Conservation (phyloP, 2,797 vertebrate species). For the Syndactyla subalaris region DNA sequence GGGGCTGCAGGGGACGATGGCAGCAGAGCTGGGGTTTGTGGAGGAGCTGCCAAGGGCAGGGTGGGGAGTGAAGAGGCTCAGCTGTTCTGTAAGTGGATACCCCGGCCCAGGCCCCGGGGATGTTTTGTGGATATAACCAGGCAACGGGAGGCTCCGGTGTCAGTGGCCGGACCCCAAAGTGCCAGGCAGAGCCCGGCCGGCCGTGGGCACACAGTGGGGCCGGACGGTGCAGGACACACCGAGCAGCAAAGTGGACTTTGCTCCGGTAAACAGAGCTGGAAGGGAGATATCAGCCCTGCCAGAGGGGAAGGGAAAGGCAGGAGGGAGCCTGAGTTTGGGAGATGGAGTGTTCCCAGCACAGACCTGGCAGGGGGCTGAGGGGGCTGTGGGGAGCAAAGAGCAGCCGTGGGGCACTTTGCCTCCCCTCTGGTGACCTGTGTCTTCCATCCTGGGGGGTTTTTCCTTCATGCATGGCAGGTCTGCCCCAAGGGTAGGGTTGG, state of each 20-base stretch:
- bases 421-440: background rate
- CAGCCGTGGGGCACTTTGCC: background rate
- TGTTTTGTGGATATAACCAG: conserved; percentile 69
- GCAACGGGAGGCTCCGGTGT: conserved; percentile 54
- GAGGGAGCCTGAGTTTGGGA: background rate
- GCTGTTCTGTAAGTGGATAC: conserved; percentile 43
- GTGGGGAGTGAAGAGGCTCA: conserved; percentile 36
- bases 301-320: background rate
- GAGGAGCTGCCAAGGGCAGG: conserved; percentile 64
- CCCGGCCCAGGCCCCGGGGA: background rate
- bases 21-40: background rate
- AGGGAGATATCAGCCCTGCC: background rate
- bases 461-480: background rate
- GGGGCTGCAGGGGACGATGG: conserved; percentile 48
- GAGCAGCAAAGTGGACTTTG: background rate
- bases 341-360: accelerated
- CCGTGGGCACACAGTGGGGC: accelerated
- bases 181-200: background rate
- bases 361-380: background rate
- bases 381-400: background rate
- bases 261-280: background rate
- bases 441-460: background rate
- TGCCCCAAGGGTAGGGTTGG: background rate
- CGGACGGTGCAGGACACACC: accelerated
- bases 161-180: background rate